Evolutionary conservation across 2,888 invertebrate species (phyloP).

Genomic region (Ormyrus thymus): DNA sequence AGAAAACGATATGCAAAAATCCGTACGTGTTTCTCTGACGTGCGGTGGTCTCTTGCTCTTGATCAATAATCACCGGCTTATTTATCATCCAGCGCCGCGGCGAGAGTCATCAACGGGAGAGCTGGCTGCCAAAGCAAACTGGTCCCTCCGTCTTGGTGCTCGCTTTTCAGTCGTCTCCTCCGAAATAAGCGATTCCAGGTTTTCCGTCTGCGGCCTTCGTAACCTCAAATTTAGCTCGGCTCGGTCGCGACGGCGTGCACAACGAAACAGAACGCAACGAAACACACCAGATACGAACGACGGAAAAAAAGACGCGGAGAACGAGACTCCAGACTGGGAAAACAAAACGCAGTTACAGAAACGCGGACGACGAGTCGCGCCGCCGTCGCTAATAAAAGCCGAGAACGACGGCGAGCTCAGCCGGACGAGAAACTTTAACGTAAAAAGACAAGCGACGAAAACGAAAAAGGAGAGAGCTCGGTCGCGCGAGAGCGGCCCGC

Average conservation of each 20-base stretch:
- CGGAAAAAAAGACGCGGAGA: too few species aligned
- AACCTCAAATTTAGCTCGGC: constrained; percentile 56
- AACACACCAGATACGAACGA: neutral
- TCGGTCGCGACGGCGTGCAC: neutral
- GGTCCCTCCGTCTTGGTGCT: too few species aligned
- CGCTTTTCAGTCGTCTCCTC: neutral
- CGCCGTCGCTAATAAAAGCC: neutral
- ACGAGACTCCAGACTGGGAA: neutral
- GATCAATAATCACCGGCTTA: constrained; percentile 45
- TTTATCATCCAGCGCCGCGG: constrained; percentile 24
- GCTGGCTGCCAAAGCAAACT: too few species aligned
- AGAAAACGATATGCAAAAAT: neutral
- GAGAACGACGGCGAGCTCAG: neutral
- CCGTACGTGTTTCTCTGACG: constrained; percentile 28
- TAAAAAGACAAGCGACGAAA: neutral
- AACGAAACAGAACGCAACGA: neutral
- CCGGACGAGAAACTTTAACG: neutral
- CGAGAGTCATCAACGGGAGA: neutral
- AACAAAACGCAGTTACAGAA: too few species aligned
- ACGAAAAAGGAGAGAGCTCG: neutral
- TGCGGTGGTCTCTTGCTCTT: neutral
- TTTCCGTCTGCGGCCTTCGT: constrained; percentile 44
- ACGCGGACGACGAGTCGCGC: neutral
- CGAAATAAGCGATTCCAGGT: constrained; percentile 49
- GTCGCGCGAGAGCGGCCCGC: neutral